Conservation (phyloP, 2,113 vertebrate genomes). For the Puntigrus tetrazona region DNA sequence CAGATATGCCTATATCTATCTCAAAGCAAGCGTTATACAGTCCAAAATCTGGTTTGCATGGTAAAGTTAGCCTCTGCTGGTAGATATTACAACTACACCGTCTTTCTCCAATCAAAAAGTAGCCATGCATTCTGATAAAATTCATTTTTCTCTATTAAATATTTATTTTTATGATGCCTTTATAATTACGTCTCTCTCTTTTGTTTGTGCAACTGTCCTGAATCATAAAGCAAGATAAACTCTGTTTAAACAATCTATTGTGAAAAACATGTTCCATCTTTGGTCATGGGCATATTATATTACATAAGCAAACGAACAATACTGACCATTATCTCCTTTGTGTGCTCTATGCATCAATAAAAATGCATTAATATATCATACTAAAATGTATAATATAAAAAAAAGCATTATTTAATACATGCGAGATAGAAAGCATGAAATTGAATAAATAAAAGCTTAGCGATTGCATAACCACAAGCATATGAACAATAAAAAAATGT, state of each 20-base stretch:
- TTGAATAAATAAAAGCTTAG: neutral
- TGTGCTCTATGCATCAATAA: neutral
- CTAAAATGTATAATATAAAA: too few species aligned
- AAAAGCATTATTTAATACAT: neutral
- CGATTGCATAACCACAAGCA: neutral
- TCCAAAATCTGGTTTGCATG: neutral
- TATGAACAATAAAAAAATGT: neutral
- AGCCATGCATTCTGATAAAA: too few species aligned
- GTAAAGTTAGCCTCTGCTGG: neutral
- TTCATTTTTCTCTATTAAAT: neutral
- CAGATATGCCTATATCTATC: neutral
- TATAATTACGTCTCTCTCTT: neutral
- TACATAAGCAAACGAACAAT: neutral
- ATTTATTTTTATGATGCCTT: neutral
- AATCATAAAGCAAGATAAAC: neutral
- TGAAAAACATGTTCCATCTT: neutral
- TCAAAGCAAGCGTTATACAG: neutral
- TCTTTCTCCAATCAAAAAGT: neutral
- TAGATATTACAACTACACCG: neutral
- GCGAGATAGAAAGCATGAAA: neutral
- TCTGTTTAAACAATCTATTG: neutral
- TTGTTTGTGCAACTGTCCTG: neutral
- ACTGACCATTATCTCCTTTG: neutral
- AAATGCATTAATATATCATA: too few species aligned
- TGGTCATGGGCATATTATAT: neutral